A percentile compares a stretch with the other conserved stretches of the same genome.
Evolutionary conservation across 2,888 invertebrate genomes (phyloP).

Genomic region (Hartigia nigra): DNA sequence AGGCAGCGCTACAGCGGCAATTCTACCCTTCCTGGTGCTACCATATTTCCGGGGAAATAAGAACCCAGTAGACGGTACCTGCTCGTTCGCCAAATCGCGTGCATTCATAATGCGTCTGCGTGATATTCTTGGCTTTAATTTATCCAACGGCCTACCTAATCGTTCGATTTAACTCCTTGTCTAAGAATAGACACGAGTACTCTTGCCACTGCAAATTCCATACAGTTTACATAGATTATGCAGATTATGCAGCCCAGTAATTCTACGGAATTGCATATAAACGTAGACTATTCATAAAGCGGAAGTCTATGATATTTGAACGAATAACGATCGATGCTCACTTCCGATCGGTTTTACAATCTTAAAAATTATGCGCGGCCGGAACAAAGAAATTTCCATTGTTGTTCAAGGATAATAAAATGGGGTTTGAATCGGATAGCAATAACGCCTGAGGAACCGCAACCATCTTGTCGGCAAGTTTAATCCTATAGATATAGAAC

Average conservation of each 20-base stretch:
- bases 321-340: background rate
- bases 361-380: background rate
- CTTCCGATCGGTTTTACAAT: background rate
- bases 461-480: background rate
- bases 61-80: background rate
- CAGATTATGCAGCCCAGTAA: background rate
- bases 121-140: background rate
- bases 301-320: background rate
- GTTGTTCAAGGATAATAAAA: background rate
- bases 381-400: background rate
- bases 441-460: background rate
- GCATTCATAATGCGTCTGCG: background rate
- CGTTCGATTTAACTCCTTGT: background rate
- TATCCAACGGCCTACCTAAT: background rate
- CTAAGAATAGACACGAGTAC: background rate
- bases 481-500: background rate
- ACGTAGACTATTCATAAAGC: background rate
- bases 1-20: slow-evolving; percentile 12
- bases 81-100: background rate
- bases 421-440: background rate
- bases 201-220: background rate
- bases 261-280: background rate
- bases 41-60: background rate
- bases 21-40: background rate
- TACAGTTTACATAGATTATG: background rate